Evolutionary conservation across 2,888 invertebrate species (phyloP).

Genomic region (Polyommatus iphigenia): DNA sequence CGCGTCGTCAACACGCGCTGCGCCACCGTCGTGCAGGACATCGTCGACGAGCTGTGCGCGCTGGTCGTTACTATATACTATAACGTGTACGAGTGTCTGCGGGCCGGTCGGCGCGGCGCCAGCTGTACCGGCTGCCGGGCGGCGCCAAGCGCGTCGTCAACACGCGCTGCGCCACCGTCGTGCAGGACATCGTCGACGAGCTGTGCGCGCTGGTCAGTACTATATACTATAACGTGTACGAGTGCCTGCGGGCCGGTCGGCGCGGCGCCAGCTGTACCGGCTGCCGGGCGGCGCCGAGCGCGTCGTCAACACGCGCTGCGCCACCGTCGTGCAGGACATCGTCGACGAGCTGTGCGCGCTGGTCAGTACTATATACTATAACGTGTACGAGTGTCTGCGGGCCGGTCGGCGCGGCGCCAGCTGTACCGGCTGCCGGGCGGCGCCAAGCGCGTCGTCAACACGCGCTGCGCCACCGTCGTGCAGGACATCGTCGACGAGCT

Average conservation of each 20-base stretch:
- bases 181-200: conserved; percentile 87
- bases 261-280: conserved; percentile 88
- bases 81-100: too few species aligned
- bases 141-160: conserved; percentile 97
- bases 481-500: conserved; percentile 87
- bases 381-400: conserved; percentile 84
- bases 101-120: conserved; percentile 80
- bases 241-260: conserved; percentile 82
- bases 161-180: conserved; percentile 96
- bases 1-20: conserved; percentile 96
- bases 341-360: conserved; percentile 85
- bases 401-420: conserved; percentile 82
- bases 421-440: conserved; percentile 96
- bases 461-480: conserved; percentile 95
- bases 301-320: conserved; percentile 96
- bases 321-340: conserved; percentile 93
- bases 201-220: conserved; percentile 84
- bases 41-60: conserved; percentile 85
- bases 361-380: too few species aligned
- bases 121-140: conserved; percentile 95
- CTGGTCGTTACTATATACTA: too few species aligned
- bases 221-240: too few species aligned
- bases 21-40: conserved; percentile 93
- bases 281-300: conserved; percentile 97
- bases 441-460: conserved; percentile 96